Base-by-base conservation (phyloP, 1,140 invertebrate species). In the Agrilus planipennis region DNA sequence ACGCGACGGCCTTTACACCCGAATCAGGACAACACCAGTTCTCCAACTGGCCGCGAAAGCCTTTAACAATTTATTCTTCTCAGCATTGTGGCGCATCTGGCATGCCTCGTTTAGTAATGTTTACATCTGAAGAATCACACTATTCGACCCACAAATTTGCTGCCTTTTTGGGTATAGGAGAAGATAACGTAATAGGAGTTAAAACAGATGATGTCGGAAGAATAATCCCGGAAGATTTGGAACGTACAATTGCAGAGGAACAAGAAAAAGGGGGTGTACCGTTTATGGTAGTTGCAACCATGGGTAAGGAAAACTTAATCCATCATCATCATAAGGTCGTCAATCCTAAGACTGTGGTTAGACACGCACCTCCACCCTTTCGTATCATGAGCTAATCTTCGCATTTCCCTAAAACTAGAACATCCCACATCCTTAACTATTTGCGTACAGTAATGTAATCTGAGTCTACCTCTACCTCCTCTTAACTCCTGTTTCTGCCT, bases 141-240 rank as follows among this genome's bases (percentile, higher is more conserved):
- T 84, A 80, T 56, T 84, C 81, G 1, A 67, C 80, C 31, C 68
- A 69, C 18, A 75, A 74, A 51, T 66, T 65, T 38, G 63, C 66
- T 3, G 57, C 65, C 6, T 56, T 75, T 32, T 55, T 76, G 25
- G 65, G 66, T 15, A 47, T 69, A 10, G 65, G 67, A 10, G 57
- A 57, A 23, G 51, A 65, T n/a, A 64, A 64, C 42, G 61, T 63
- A 2, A 39, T 56, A 16, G 19, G 45, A 5, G 40, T 65, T 25
- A 42, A 47, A 42, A 61, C 61, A 42, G 71, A 71, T 40, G 35
- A 49, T 2, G 38, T 50, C 10, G 78, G 79, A 5, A 63, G 69
- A 51, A 78, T 82, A 72, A 57, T 68, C 12, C 49, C 65, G 1
- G 50, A 58, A 14, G 61, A 71, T 20, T 58, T 82, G 10, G 67